These are phyloP conservation scores for Lepidocyrtinus sp. DNA, from an alignment of 2,888 invertebrate genomes.

Conservation along the genomic window DNA sequence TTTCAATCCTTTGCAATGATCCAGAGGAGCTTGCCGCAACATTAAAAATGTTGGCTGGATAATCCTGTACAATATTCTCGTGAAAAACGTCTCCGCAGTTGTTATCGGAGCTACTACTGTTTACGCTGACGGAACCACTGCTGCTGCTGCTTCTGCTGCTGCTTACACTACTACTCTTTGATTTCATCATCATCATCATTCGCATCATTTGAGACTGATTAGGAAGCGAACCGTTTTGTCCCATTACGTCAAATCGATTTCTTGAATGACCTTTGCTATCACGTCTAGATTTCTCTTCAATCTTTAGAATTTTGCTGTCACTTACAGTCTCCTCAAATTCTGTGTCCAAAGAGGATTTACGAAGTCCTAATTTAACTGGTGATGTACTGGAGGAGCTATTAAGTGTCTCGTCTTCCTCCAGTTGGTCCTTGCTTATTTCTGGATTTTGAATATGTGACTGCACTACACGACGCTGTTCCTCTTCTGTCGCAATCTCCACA, in stretches of 20 bases:
- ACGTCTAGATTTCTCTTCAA: slow-evolving; percentile 16
- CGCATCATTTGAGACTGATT: slow-evolving; percentile 56
- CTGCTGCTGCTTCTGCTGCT: slow-evolving; percentile 61
- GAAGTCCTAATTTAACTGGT: slow-evolving; percentile 41
- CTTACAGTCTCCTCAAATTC: slow-evolving; percentile 49
- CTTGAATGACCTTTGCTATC: slow-evolving; percentile 37
- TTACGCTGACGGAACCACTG: slow-evolving; percentile 45
- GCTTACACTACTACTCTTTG: slow-evolving; percentile 52
- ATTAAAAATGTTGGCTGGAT: slow-evolving; percentile 47
- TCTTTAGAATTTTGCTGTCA: slow-evolving; percentile 35
- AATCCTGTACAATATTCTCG: slow-evolving; percentile 51
- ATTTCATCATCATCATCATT: slow-evolving; percentile 64
- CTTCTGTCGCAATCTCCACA: slow-evolving; percentile 49
- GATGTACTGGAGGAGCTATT: slow-evolving; percentile 26
- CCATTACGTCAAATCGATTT: slow-evolving; percentile 5
- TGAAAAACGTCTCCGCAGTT: slow-evolving; percentile 50
- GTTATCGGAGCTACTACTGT: slow-evolving; percentile 46
- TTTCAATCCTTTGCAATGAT: slow-evolving; percentile 5
- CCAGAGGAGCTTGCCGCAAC: slow-evolving; percentile 3
- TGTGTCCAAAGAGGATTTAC: slow-evolving; percentile 26
- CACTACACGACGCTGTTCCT: slow-evolving; percentile 39
- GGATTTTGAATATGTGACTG: background rate
- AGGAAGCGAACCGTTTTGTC: slow-evolving; percentile 36
- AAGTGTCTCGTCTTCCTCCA: background rate
- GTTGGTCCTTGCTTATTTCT: background rate